Percentiles rank a stretch among this genome's conserved stretches.
phyloP scores from a whole-genome alignment of 1,140 invertebrate species.

The Hyles vespertilio region DNA sequence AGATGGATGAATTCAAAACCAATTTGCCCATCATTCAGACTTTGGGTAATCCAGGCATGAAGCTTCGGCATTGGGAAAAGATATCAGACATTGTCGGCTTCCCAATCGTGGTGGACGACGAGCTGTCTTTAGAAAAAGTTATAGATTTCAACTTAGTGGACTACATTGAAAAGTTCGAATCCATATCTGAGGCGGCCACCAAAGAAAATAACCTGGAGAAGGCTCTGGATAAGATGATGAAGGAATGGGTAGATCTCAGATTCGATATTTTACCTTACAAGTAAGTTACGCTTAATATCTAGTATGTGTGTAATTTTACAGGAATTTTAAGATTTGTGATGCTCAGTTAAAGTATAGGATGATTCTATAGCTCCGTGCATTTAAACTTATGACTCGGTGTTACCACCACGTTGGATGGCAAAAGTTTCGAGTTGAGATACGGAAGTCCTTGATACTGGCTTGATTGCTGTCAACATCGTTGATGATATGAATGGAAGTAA shows the following conservation, averaged over 20 bases:
- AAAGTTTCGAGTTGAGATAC: no score
- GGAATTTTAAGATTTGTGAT: no score
- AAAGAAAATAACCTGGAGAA: constrained; percentile 97
- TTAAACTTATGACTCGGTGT: no score
- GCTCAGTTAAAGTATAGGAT: no score
- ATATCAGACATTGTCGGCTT: constrained; percentile 97
- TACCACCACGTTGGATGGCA: no score
- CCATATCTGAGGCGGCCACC: constrained; percentile 95
- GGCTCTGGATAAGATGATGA: constrained; percentile 92
- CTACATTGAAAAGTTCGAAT: constrained; percentile 93
- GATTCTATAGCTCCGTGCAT: no score
- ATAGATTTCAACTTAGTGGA: constrained; percentile 95
- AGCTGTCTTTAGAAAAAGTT: constrained; percentile 91
- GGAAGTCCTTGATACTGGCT: no score
- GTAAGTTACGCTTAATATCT: constrained; percentile 35
- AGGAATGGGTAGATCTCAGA: constrained; percentile 92
- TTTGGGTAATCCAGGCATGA: constrained; percentile 95
- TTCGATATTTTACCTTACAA: constrained; percentile 86
- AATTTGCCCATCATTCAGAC: constrained; percentile 94
- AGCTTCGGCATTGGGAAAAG: constrained; percentile 96
- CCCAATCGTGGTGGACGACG: constrained; percentile 90
- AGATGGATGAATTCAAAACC: constrained; percentile 93
- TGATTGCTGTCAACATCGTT: no score
- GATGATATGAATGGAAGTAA: no score
- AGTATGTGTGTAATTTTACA: no score